A percentile compares a stretch with the other conserved stretches of the same genome.
phyloP scores from a whole-genome alignment of 2,797 vertebrate species.

The Channa striata region DNA sequence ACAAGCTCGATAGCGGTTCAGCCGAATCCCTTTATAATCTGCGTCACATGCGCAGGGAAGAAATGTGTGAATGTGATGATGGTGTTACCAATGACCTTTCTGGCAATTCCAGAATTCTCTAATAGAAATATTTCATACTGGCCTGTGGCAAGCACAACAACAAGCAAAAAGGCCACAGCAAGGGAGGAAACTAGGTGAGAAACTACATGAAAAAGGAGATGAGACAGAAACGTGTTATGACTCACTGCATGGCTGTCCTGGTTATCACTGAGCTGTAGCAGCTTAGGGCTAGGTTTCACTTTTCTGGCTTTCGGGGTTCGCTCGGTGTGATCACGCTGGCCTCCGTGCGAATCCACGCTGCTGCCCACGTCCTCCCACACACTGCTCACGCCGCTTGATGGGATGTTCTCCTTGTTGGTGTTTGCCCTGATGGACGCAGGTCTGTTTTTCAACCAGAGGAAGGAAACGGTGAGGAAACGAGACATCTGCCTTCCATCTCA shows the following conservation, averaged over 20 bases:
- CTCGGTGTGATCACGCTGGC: constrained; percentile 67
- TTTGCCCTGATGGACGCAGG: constrained; percentile 75
- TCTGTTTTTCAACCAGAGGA: constrained; percentile 53
- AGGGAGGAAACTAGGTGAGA: constrained; percentile 1
- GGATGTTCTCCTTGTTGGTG: constrained; percentile 94
- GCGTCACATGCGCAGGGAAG: neutral
- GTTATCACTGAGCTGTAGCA: constrained; percentile 85
- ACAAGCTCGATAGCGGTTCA: constrained; percentile 1
- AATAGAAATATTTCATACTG: neutral
- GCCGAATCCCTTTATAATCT: constrained; percentile 11
- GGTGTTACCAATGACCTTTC: neutral
- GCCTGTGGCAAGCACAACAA: neutral
- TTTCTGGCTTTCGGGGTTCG: constrained; percentile 86
- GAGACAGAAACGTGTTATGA: constrained; percentile 35
- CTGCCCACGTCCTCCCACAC: constrained; percentile 76
- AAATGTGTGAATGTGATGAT: neutral
- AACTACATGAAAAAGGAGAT: constrained; percentile 13
- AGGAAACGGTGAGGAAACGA: constrained; percentile 37
- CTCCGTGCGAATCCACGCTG: constrained; percentile 77
- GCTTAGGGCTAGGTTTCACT: constrained; percentile 86
- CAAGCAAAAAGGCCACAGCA: neutral
- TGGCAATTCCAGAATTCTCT: too few species aligned
- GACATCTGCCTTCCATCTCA: constrained; percentile 41
- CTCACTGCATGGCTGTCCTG: constrained; percentile 88
- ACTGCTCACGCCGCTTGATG: constrained; percentile 73